Evolutionary conservation across 2,888 invertebrate genomes (phyloP).

Genomic region (Ophonus ardosiacus): DNA sequence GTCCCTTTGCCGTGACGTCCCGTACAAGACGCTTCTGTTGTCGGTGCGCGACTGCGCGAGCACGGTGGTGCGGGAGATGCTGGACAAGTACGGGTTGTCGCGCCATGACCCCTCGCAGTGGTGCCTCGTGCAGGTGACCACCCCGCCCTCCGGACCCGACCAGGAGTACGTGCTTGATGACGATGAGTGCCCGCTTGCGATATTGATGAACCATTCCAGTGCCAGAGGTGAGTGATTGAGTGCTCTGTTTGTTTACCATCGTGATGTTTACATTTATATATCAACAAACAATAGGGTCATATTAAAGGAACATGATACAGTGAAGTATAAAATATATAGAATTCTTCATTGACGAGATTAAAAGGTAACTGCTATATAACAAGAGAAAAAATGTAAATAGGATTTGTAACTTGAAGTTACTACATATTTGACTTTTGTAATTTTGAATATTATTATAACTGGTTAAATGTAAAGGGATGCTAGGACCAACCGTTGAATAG

Average conservation of each 20-base stretch:
- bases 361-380: no score
- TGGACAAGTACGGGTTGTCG: constrained; percentile 96
- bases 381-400: no score
- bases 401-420: no score
- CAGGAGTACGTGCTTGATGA: constrained; percentile 96
- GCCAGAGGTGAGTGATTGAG: constrained; percentile 86
- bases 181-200: constrained; percentile 97
- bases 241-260: neutral
- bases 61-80: constrained; percentile 95
- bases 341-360: no score
- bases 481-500: no score
- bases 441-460: no score
- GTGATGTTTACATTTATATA: neutral
- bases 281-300: neutral
- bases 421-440: no score
- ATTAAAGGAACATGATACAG: neutral
- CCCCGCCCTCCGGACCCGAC: constrained; percentile 77
- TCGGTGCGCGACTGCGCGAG: constrained; percentile 96
- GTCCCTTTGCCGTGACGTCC: constrained; percentile 96
- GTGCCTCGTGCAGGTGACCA: constrained; percentile 94
- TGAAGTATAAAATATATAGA: no score
- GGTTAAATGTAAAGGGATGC: no score
- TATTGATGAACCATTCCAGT: constrained; percentile 92
- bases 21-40: constrained; percentile 97
- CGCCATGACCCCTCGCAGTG: constrained; percentile 93